phyloP scores from a whole-genome alignment of 2,113 vertebrate genomes.

The Cryptotis parvus region DNA sequence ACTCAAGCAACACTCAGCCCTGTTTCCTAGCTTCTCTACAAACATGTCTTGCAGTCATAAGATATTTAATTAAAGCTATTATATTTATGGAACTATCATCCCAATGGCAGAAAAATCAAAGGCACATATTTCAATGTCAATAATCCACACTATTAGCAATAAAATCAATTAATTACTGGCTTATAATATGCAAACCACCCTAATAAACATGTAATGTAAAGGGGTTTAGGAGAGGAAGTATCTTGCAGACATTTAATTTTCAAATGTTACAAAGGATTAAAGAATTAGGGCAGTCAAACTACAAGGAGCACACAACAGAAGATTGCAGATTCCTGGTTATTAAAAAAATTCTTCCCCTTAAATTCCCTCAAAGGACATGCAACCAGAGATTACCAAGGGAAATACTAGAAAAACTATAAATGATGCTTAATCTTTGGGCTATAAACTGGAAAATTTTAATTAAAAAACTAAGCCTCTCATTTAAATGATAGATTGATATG shows the following conservation, averaged over 20 bases:
- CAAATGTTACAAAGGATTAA: neutral
- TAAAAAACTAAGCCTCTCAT: conserved; percentile 47
- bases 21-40: neutral
- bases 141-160: conserved; percentile 21
- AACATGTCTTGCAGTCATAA: conserved; percentile 19
- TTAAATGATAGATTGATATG: conserved; percentile 37
- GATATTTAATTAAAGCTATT: conserved; percentile 16
- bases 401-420: conserved; percentile 36
- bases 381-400: neutral
- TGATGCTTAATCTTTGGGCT: conserved; percentile 23
- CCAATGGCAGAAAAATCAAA: neutral
- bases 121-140: conserved; percentile 5
- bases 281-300: neutral
- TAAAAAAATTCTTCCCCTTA: conserved; percentile 19
- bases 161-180: conserved; percentile 34
- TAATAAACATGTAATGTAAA: neutral
- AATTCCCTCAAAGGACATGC: conserved; percentile 17
- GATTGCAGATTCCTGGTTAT: conserved; percentile 8
- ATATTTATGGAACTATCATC: conserved; percentile 11
- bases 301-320: neutral
- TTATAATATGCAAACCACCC: neutral
- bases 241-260: neutral
- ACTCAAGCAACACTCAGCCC: neutral
- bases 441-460: conserved; percentile 47
- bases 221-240: neutral